Percentiles rank a stretch among this genome's conserved stretches.
phyloP scores from a whole-genome alignment of 2,888 invertebrate species.

The Meganola albula region DNA sequence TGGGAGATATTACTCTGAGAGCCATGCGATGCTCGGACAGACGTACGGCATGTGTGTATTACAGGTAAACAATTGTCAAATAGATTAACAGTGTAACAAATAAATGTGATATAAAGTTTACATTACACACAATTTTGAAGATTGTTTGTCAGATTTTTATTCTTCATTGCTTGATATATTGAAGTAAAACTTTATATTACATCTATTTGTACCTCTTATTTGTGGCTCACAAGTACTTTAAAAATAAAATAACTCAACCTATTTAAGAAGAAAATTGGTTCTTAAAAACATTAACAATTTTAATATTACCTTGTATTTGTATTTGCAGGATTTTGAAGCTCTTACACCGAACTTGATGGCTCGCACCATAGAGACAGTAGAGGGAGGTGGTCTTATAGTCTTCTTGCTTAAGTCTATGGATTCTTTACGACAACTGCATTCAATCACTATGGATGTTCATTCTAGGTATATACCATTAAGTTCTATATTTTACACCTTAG shows the following conservation, averaged over 20 bases:
- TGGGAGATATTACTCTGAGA: conserved; percentile 98
- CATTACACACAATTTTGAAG: too few relatives aligned
- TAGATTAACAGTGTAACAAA: too few relatives aligned
- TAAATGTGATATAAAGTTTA: too few relatives aligned
- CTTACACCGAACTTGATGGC: conserved; percentile 97
- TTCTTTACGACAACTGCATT: conserved; percentile 95
- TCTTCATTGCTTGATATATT: too few relatives aligned
- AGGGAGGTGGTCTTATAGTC: conserved; percentile 96
- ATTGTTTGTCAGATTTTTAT: too few relatives aligned
- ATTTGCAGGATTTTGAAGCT: conserved; percentile 94
- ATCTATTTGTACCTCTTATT: too few relatives aligned
- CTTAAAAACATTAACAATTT: too few relatives aligned
- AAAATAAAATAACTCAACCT: too few relatives aligned
- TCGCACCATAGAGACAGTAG: conserved; percentile 97
- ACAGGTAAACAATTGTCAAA: conserved; percentile 77
- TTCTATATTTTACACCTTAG: too few relatives aligned
- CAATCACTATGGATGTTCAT: conserved; percentile 99
- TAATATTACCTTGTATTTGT: not conserved
- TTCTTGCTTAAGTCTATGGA: conserved; percentile 90
- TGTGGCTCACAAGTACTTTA: too few relatives aligned
- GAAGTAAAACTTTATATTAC: too few relatives aligned
- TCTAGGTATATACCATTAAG: conserved; percentile 81
- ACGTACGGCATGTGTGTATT: conserved; percentile 97
- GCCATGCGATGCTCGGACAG: conserved; percentile 97
- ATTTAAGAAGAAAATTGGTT: too few relatives aligned